phyloP scores from a whole-genome alignment of 2,797 vertebrate species.

The Enteromius treurensis region DNA sequence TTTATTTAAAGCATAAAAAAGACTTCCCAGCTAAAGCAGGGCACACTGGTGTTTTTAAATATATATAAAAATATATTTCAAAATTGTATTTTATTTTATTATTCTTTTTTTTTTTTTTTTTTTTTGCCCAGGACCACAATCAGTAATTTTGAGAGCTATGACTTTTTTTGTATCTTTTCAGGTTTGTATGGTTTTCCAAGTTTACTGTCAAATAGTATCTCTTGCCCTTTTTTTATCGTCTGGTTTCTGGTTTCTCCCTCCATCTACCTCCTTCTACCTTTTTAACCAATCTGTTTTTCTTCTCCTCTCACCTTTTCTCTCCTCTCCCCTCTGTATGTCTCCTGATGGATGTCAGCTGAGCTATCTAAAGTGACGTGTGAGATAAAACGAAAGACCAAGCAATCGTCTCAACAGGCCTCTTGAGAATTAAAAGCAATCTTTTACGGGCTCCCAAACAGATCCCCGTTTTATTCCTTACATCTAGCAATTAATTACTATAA shows the following conservation, averaged over 20 bases:
- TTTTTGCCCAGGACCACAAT: background rate
- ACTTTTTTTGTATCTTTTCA: background rate
- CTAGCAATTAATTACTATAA: constrained; percentile 39
- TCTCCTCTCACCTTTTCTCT: constrained; percentile 6
- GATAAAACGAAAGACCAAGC: constrained; percentile 37
- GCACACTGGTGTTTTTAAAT: no score
- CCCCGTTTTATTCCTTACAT: background rate
- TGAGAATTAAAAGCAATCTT: constrained; percentile 29
- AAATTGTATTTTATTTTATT: background rate
- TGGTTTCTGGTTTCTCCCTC: background rate
- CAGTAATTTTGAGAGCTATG: background rate
- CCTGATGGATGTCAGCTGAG: constrained; percentile 17
- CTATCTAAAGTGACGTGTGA: constrained; percentile 34
- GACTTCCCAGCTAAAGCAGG: no score
- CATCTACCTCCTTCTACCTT: constrained; percentile 1
- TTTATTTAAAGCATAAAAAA: background rate
- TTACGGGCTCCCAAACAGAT: constrained; percentile 12
- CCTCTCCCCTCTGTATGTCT: background rate
- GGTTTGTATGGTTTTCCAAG: background rate
- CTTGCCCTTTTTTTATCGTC: constrained; percentile 19
- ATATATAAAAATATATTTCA: no score
- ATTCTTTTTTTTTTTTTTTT: background rate
- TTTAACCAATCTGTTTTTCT: constrained; percentile 2
- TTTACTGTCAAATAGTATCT: background rate
- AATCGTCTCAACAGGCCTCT: constrained; percentile 10